Percentiles rank a stretch among this genome's conserved stretches.
Conservation (phyloP, 2,113 vertebrate species). For the Labrus mixtus region DNA sequence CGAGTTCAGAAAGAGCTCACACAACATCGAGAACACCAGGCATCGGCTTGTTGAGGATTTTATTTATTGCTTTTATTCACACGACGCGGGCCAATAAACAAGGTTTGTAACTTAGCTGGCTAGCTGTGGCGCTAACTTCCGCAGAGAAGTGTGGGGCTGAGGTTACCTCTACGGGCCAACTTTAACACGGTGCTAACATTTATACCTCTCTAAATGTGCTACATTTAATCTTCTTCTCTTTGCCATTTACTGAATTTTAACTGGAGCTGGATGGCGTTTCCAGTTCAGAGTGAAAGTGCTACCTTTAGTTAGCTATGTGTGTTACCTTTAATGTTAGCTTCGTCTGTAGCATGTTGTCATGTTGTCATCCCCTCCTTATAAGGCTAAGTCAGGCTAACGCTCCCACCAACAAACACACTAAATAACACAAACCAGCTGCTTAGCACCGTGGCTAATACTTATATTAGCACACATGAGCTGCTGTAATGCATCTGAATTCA, state of each 20-base stretch:
- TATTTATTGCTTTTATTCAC: constrained; percentile 88
- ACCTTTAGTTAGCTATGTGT: constrained; percentile 8
- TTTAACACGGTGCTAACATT: constrained; percentile 33
- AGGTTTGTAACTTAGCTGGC: constrained; percentile 79
- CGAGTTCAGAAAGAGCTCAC: constrained; percentile 63
- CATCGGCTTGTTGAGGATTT: constrained; percentile 79
- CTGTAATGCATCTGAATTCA: background rate
- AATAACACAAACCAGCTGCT: background rate
- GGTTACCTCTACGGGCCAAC: constrained; percentile 44
- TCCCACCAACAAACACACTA: background rate
- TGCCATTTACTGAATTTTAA: background rate
- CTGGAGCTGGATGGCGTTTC: background rate
- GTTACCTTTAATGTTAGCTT: constrained; percentile 26
- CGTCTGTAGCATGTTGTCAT: constrained; percentile 53
- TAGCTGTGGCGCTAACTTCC: constrained; percentile 68
- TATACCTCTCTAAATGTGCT: background rate
- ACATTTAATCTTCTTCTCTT: background rate
- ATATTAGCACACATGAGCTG: background rate
- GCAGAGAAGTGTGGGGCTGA: constrained; percentile 39
- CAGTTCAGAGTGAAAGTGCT: background rate
- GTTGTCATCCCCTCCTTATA: constrained; percentile 48
- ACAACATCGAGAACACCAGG: constrained; percentile 66
- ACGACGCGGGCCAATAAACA: constrained; percentile 83
- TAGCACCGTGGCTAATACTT: background rate
- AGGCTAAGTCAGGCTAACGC: constrained; percentile 42